Evolutionary conservation across 2,888 invertebrate species (phyloP), one percentile per base, ranked within the genome.

Genomic region (Aporophyla lueneburgensis): DNA sequence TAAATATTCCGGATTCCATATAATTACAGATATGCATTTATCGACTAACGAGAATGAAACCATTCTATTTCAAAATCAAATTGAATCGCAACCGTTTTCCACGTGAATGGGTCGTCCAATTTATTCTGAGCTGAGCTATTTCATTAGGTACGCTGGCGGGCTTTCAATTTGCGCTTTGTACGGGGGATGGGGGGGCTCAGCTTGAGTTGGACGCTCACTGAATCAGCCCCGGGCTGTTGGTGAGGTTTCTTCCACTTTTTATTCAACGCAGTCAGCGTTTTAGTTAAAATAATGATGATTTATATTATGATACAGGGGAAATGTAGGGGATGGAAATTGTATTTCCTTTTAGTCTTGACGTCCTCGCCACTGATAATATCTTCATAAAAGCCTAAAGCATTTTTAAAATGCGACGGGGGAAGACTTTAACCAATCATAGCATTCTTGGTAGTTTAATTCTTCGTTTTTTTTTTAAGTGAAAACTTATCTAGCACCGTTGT

Each of bases 61-160:
- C 91, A 91, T 91, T 89, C 88, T 89, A 92, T 91, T 89, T 89
- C 87, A 86, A 90, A 92, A 92, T 92, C 90, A 91, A 93, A 94
- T 93, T 92, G 89, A 90, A 92, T 91, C 86, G 89, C 89, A 87
- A 87, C 89, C 86, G 86, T 86, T 91, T 91, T 92, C 88, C 91
- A 89, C 88, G 85, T 89, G 89, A 92, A 81, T 77, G 81, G 78
- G 68, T 73, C 75, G 80, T 71, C 89, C 91, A 91, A 76, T 86
- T 73, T 79, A 86, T 51, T 66, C 51, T 84, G 91, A 91, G 78
- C 91, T 87, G 84, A 78, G 85, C 81, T 85, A 87, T 89, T 90
- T 90, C 90, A 90, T 92, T 91, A 91, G 81, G 79, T 78, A 69
- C 73, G 69, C 74, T 80, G 77, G 83, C 46, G 71, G 72, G 74